These are phyloP conservation scores for Drosophila leontia DNA, from an alignment of 1,140 invertebrate genomes.

Conservation along the genomic window DNA sequence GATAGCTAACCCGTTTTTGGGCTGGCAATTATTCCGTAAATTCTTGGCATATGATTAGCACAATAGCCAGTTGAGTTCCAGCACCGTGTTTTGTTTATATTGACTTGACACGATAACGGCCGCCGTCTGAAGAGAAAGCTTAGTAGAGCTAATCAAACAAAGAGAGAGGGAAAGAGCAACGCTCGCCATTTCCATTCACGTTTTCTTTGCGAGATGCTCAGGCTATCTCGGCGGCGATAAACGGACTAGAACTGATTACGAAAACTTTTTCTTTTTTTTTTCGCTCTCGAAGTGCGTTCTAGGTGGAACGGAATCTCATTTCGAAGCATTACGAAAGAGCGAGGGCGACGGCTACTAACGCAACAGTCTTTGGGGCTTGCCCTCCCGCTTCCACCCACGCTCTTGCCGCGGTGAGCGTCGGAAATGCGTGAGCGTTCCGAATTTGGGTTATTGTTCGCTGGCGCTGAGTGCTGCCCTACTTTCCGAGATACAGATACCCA, in stretches of 20 bases:
- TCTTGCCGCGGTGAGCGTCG: conserved; percentile 30
- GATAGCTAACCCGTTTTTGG: conserved; percentile 11
- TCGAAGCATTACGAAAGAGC: conserved; percentile 42
- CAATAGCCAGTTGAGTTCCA: conserved; percentile 4
- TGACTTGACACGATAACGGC: conserved; percentile 51
- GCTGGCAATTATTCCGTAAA: not conserved
- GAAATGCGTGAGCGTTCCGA: conserved; percentile 73
- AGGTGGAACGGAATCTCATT: conserved; percentile 21
- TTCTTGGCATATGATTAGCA: conserved; percentile 32
- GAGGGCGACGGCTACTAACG: conserved; percentile 42
- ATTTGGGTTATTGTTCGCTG: conserved; percentile 75
- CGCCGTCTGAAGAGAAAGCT: conserved; percentile 14
- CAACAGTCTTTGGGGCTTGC: conserved; percentile 27
- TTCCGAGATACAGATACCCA: conserved; percentile 56
- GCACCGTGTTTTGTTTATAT: conserved; percentile 48
- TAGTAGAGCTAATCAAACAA: not conserved
- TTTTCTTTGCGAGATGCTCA: conserved; percentile 9
- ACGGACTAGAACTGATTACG: conserved; percentile 46
- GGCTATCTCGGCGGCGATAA: conserved; percentile 10
- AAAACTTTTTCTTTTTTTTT: conserved; percentile 19
- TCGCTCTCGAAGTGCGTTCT: conserved; percentile 15
- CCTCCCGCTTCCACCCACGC: conserved; percentile 22
- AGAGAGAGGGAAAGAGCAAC: conserved; percentile 3
- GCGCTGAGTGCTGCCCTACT: conserved; percentile 66
- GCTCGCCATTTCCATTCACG: conserved; percentile 13